Conservation (phyloP, 2,888 invertebrate species). For the Magallana nippona region DNA sequence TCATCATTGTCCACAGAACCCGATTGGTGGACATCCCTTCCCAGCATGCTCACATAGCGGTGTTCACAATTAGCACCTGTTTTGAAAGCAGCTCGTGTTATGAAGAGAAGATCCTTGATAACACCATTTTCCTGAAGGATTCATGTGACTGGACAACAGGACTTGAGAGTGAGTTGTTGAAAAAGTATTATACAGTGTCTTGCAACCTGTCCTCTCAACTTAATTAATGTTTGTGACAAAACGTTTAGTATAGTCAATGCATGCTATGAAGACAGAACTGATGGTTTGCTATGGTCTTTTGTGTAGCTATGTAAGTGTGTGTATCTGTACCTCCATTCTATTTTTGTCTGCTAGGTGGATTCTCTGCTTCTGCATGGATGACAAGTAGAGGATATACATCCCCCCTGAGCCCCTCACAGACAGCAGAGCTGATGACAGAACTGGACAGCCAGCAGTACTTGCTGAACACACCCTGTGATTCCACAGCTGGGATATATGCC, state of each 20-base stretch:
- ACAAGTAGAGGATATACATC: conserved; percentile 5
- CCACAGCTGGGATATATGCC: conserved; percentile 36
- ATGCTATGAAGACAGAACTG: no score
- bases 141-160: conserved; percentile 52
- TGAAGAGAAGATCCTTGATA: conserved; percentile 31
- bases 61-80: conserved; percentile 55
- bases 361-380: conserved; percentile 15
- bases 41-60: conserved; percentile 49
- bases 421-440: conserved; percentile 4
- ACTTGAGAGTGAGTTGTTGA: not conserved
- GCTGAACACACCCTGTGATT: conserved; percentile 43
- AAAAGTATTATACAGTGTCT: no score
- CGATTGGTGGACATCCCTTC: not conserved
- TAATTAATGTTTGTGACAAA: no score
- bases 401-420: not conserved
- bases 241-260: no score
- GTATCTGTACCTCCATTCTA: not conserved
- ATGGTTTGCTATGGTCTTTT: not conserved
- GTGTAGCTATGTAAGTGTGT: not conserved
- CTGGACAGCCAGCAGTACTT: conserved; percentile 17
- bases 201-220: no score
- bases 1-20: not conserved
- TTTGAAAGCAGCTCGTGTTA: conserved; percentile 43
- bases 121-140: conserved; percentile 49
- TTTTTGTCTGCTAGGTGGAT: not conserved